Base-by-base conservation (phyloP, 2,888 invertebrate species). In the Hypsopygia costalis region DNA sequence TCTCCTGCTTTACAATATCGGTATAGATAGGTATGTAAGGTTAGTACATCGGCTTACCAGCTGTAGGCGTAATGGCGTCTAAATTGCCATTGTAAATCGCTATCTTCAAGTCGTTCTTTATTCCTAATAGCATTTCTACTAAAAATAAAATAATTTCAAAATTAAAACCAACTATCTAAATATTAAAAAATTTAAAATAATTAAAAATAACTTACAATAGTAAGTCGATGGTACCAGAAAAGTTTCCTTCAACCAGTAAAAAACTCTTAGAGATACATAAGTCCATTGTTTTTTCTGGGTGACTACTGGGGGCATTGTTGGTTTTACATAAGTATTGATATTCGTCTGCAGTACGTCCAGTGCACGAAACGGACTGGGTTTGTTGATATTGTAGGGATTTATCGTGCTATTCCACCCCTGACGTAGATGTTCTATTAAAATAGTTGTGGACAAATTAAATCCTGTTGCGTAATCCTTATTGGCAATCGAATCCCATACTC, bases 71-170 rank as follows among this genome's bases (percentile, higher is more conserved):
- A 7, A 85, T 69, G 0, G 76, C 69, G 41, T 87, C 87, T 50
- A 81, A 63, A 49, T 87, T 87, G 20, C 87, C 87, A 46, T 87
- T 87, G 34, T 80, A 87, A 22, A 87, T 66, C 2, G 73, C 77
- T 34, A 87, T 66, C 55, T 75, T 85, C 10, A 87, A 45, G 31
- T 72, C 61, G n/a, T n/a, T n/a, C 1, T 82, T 81, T 22, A 60
- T 62, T 41, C 81, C 78, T 41, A 87, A 52, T 11, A 87, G 61
- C 35, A 64, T 64, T 62, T 86, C 87, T 64, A 87, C 87, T 87
- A 70, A 53, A 27, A 28, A 31, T 12, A 28, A 28, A 28, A n/a
- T n/a, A n/a, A n/a, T n/a, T 4, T 22, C 22, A 7, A 22, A 6
- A 4, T 22, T 4, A 22, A 6, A 22, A 22, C n/a, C n/a, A n/a